phyloP scores from a whole-genome alignment of 2,113 vertebrate species.

The Oncorhynchus clarkii region DNA sequence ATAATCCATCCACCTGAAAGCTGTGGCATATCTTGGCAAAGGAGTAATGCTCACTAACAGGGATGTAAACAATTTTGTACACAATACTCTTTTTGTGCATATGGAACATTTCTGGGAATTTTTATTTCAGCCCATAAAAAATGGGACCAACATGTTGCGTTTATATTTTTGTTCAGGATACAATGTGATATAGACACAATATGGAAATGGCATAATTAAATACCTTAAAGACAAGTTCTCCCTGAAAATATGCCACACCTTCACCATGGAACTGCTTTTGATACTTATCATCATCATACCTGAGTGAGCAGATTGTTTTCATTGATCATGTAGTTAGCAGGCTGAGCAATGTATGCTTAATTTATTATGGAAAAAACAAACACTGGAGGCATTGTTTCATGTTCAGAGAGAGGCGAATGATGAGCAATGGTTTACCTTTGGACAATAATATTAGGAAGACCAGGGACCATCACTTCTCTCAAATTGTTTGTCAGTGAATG shows the following conservation, averaged over 20 bases:
- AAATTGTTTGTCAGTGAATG: background rate
- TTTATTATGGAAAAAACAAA: background rate
- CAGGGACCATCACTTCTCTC: constrained; percentile 24
- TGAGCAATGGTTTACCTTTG: constrained; percentile 69
- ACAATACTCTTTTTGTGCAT: no score
- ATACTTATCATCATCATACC: constrained; percentile 78
- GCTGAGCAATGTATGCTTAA: background rate
- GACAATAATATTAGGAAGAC: constrained; percentile 67
- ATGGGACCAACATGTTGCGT: no score
- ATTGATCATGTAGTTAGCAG: background rate
- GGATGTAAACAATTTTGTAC: no score
- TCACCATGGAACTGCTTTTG: constrained; percentile 76
- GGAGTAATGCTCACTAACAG: no score
- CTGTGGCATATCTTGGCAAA: no score
- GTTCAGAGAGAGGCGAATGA: background rate
- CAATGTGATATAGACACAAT: background rate
- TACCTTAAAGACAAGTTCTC: constrained; percentile 81
- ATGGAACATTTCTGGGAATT: no score
- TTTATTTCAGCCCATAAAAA: no score
- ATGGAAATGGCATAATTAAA: background rate
- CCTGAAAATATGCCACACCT: constrained; percentile 80
- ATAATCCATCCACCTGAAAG: no score
- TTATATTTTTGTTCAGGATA: no score
- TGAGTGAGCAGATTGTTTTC: constrained; percentile 46
- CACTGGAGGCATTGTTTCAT: background rate